A percentile compares a stretch with the other conserved stretches of the same genome.
Conservation (phyloP, 1,140 invertebrate species). For the Diplogasteroides magnus region DNA sequence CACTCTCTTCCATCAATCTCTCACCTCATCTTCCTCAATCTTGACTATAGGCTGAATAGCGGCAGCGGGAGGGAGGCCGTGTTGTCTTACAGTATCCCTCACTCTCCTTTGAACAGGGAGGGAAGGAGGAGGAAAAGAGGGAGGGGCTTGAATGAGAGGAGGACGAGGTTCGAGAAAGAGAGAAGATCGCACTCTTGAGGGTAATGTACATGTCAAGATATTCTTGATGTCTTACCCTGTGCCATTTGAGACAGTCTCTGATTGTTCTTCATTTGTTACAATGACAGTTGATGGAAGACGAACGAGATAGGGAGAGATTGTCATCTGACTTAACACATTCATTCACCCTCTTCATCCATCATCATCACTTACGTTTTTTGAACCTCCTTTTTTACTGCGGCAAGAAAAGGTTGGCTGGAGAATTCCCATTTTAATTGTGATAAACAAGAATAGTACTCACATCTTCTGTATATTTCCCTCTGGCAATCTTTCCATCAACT, state of each 20-base stretch:
- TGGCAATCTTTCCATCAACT: not conserved
- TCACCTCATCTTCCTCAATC: not conserved
- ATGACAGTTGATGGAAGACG: not conserved
- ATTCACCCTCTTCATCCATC: not conserved
- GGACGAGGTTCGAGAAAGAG: not conserved
- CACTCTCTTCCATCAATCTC: too few relatives aligned
- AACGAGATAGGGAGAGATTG: not conserved
- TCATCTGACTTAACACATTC: not conserved
- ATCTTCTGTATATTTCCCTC: not conserved
- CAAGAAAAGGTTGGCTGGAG: not conserved
- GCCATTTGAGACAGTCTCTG: too few relatives aligned
- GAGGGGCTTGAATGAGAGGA: not conserved
- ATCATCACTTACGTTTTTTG: too few relatives aligned
- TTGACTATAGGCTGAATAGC: not conserved
- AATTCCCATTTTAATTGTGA: not conserved
- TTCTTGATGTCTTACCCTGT: too few relatives aligned
- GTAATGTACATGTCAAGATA: too few relatives aligned
- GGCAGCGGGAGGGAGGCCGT: too few relatives aligned
- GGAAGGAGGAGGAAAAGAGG: not conserved
- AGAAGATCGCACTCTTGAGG: not conserved
- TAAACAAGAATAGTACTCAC: not conserved
- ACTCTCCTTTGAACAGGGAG: too few relatives aligned
- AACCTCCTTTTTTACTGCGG: not conserved
- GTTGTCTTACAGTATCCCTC: too few relatives aligned
- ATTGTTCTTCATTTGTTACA: too few relatives aligned